Evolutionary conservation across 2,888 invertebrate species (phyloP).

Genomic region (Ecdyonurus torrentis): DNA sequence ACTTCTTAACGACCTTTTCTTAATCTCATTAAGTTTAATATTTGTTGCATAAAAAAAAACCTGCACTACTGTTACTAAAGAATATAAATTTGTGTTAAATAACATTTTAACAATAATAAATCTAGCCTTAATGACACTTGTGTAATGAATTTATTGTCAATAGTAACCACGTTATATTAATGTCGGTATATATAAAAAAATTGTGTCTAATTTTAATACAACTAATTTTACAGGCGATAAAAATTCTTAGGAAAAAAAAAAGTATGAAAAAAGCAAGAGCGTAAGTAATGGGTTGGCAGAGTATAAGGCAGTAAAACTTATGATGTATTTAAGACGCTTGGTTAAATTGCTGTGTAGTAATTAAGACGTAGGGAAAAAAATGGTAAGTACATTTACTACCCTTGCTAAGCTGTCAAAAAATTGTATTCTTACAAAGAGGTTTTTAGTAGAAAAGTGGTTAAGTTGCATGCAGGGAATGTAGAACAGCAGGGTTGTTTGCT

Average conservation of each 20-base stretch:
- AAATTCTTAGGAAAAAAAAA: no score
- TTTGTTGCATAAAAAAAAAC: no score
- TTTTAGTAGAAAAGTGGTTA: background rate
- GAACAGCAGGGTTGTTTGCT: no score
- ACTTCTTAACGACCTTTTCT: no score
- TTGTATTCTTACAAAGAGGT: background rate
- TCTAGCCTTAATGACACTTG: no score
- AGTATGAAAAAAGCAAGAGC: background rate
- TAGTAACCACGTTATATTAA: no score
- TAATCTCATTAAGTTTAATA: no score
- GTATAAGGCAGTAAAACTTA: conserved; percentile 7
- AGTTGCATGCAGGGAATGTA: background rate
- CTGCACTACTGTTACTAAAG: no score
- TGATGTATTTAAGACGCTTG: conserved; percentile 9
- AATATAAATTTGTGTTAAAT: no score
- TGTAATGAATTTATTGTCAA: no score
- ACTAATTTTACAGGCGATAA: background rate
- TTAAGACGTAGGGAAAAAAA: conserved; percentile 1
- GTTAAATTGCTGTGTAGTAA: conserved; percentile 5
- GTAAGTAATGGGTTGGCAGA: background rate
- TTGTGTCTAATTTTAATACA: background rate
- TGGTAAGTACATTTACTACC: background rate
- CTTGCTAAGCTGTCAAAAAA: background rate
- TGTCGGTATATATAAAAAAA: no score
- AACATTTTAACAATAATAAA: no score